Conservation (phyloP, 1,140 invertebrate genomes). For the Gryllus bimaculatus region DNA sequence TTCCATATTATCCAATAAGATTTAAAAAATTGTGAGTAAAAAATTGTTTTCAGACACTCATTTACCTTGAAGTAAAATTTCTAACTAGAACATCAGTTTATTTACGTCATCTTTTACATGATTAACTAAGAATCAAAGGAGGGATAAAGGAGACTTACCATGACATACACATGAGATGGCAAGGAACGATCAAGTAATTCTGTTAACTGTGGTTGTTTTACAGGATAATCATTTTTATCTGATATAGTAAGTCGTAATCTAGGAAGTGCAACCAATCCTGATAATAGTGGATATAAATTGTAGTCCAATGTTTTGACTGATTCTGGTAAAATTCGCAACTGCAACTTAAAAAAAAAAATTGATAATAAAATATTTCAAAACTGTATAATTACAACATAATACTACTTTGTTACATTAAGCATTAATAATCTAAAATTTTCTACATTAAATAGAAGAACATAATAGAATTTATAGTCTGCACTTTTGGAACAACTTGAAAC, state of each 20-base stretch:
- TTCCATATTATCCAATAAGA: background rate
- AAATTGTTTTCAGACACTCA: no score
- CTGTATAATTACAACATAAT: no score
- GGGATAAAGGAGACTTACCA: conserved; percentile 33
- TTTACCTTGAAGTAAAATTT: no score
- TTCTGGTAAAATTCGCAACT: conserved; percentile 53
- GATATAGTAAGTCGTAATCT: conserved; percentile 48
- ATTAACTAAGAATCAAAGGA: no score
- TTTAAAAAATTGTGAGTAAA: background rate
- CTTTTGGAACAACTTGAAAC: no score
- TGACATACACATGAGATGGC: conserved; percentile 49
- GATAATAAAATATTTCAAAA: background rate
- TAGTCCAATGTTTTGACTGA: conserved; percentile 51
- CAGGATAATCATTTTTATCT: conserved; percentile 35
- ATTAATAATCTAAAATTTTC: no score
- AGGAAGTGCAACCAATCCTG: conserved; percentile 58
- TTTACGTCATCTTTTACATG: no score
- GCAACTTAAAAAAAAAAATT: conserved; percentile 40
- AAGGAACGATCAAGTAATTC: conserved; percentile 43
- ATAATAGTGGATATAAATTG: conserved; percentile 61
- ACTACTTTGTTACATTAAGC: no score
- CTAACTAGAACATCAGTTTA: no score
- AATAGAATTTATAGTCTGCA: no score
- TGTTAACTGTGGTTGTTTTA: conserved; percentile 36
- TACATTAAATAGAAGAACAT: no score